Percentiles rank a stretch among this genome's conserved stretches.
phyloP scores from a whole-genome alignment of 2,113 vertebrate genomes.

The Coregonus clupeaformis region DNA sequence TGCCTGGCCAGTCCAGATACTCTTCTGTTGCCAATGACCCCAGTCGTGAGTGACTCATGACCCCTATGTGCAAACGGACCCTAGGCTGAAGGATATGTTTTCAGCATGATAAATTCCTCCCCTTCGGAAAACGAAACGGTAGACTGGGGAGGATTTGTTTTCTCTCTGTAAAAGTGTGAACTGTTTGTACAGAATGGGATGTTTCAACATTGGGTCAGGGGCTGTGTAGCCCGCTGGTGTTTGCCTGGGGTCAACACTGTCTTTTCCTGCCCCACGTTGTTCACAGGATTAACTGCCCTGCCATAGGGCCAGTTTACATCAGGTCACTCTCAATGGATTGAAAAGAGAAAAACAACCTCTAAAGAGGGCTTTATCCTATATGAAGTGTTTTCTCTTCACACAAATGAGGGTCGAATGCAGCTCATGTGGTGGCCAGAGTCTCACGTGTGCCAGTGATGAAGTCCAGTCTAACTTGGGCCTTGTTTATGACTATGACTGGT shows the following conservation, averaged over 20 bases:
- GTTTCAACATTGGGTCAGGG: constrained; percentile 14
- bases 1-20: too few species aligned
- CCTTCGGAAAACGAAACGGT: constrained; percentile 8
- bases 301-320: constrained; percentile 12
- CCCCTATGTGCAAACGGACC: constrained; percentile 16
- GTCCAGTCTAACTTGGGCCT: too few species aligned
- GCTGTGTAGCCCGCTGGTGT: not conserved
- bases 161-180: constrained; percentile 3
- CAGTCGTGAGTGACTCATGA: not conserved
- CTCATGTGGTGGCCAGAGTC: too few species aligned
- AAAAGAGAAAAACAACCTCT: too few species aligned
- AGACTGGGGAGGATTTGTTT: not conserved
- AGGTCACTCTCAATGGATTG: constrained; percentile 14
- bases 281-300: constrained; percentile 10
- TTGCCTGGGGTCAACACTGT: constrained; percentile 31
- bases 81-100: constrained; percentile 27
- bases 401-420: too few species aligned
- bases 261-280: constrained; percentile 10
- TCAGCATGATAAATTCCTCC: constrained; percentile 28
- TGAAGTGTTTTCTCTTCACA: too few species aligned
- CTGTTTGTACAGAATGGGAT: constrained; percentile 25
- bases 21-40: too few species aligned
- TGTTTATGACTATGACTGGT: too few species aligned
- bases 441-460: too few species aligned
- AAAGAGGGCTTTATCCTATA: too few species aligned